Base-by-base conservation (phyloP, 2,888 invertebrate genomes). In the Nematopogon swammerdamellus region DNA sequence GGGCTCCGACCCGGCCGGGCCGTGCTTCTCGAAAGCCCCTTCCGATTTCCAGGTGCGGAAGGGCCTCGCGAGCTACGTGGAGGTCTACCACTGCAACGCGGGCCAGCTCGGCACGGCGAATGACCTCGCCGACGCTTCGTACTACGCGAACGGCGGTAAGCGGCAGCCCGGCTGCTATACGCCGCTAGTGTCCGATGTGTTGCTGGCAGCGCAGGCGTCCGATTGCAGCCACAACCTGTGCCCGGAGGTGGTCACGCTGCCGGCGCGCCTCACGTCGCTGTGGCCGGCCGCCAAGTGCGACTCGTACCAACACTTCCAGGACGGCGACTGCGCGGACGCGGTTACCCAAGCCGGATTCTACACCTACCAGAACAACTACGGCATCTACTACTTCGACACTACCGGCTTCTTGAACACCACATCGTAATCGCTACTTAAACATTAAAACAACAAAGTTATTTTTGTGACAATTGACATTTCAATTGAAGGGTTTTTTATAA, bases 61-160 rank as follows among this genome's bases (percentile, higher is more conserved):
- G 30, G 74, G 76, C 2, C 81, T 85, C 18, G 85, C 82, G 0
- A 63, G 71, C 3, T 82, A 84, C 57, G 85, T 85, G 0, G 5
- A 25, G 8, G 8, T 8, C 25, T 25, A 8, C 5, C 25, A 25
- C 25, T 25, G 25, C 25, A 25, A 25, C 8, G 25, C 25, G 4
- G 25, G 25, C 25, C 25, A 25, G 25, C 25, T 25, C 4, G 25
- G 25, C 1, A 77, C 80, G 0, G 76, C 70, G 1, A 65, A 72
- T 20, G 75, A 81, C 0, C 57, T 83, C 18, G 85, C 81, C 19
- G 82, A 83, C 52, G 70, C 72, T 0, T 85, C 85, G 57, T 83
- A 85, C 63, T 83, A 76, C 57, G 77, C 84, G 10, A 83, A 85
- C 54, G 80, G 81, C 8, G 85, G 85, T 0, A 63, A 61, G 42